Percentiles rank a stretch among this genome's conserved stretches.
Conservation (phyloP, 1,140 invertebrate genomes). For the Drosophila mauritiana region DNA sequence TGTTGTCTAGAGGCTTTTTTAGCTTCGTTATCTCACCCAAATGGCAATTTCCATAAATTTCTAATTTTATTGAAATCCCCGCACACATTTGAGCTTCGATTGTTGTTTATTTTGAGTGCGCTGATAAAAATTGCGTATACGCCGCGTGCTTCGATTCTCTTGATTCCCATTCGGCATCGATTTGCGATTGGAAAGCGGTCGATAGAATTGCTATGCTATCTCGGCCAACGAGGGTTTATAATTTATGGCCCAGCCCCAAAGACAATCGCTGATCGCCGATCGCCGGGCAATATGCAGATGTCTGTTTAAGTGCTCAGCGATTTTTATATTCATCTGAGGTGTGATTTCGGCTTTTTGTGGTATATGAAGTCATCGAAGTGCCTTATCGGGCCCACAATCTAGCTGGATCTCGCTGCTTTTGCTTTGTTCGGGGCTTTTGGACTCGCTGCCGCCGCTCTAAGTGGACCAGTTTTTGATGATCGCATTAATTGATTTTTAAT, state of each 20-base stretch:
- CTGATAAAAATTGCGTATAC: slow-evolving; percentile 72
- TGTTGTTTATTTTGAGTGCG: slow-evolving; percentile 31
- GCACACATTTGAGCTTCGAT: slow-evolving; percentile 24
- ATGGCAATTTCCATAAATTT: slow-evolving; percentile 79
- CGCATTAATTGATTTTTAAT: slow-evolving; percentile 70
- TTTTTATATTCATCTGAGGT: slow-evolving; percentile 77
- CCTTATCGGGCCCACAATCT: slow-evolving; percentile 46
- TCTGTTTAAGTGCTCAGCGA: slow-evolving; percentile 65
- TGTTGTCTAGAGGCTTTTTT: slow-evolving; percentile 34
- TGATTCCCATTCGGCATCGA: slow-evolving; percentile 28
- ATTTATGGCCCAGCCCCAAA: slow-evolving; percentile 55
- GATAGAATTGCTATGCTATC: slow-evolving; percentile 48
- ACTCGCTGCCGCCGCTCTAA: slow-evolving; percentile 44
- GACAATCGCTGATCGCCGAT: slow-evolving; percentile 31
- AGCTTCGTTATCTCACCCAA: slow-evolving; percentile 60
- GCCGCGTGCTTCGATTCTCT: slow-evolving; percentile 46
- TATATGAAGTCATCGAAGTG: slow-evolving; percentile 71
- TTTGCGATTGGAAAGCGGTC: slow-evolving; percentile 25
- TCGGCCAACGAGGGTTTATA: slow-evolving; percentile 48
- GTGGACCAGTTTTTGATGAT: slow-evolving; percentile 74
- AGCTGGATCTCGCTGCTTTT: slow-evolving; percentile 18
- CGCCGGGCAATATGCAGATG: slow-evolving; percentile 65
- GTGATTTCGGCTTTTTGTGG: slow-evolving; percentile 67
- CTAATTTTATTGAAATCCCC: slow-evolving; percentile 80
- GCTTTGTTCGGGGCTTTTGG: slow-evolving; percentile 23